phyloP scores from a whole-genome alignment of 2,888 invertebrate species.

The Crepidodera aurea region DNA sequence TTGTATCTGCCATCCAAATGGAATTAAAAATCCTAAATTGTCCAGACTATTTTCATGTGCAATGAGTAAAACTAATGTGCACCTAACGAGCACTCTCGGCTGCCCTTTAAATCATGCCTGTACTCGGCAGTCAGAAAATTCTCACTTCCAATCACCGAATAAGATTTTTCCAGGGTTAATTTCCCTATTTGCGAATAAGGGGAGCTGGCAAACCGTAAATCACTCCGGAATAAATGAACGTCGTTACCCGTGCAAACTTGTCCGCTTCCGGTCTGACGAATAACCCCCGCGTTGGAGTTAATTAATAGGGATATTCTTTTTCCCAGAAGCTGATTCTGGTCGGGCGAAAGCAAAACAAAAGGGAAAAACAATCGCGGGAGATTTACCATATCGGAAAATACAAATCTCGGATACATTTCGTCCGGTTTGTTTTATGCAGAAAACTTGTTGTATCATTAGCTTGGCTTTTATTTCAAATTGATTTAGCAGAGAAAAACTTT shows the following conservation, averaged over 20 bases:
- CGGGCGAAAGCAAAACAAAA: conserved; percentile 32
- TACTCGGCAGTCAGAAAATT: conserved; percentile 12
- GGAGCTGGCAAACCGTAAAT: conserved; percentile 30
- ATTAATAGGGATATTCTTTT: conserved; percentile 37
- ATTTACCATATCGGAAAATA: conserved; percentile 28
- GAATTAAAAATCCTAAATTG: background rate
- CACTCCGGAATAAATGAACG: conserved; percentile 29
- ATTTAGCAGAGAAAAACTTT: no score
- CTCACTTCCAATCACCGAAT: conserved; percentile 26
- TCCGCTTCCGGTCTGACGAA: conserved; percentile 34
- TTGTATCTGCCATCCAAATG: no score
- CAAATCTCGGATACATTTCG: conserved; percentile 19
- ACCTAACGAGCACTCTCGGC: background rate
- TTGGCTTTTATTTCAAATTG: background rate
- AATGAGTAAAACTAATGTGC: background rate
- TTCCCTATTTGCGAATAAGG: conserved; percentile 26
- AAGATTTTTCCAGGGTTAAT: conserved; percentile 27
- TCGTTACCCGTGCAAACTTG: conserved; percentile 34
- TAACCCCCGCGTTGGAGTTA: conserved; percentile 32
- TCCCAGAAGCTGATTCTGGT: conserved; percentile 27
- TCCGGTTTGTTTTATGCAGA: background rate
- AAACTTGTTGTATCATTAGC: conserved; percentile 7
- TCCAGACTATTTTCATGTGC: background rate
- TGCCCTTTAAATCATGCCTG: conserved; percentile 11
- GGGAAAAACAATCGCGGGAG: conserved; percentile 28